phyloP scores from a whole-genome alignment of 2,888 invertebrate genomes.

The Xestoiulus laeticollis region DNA sequence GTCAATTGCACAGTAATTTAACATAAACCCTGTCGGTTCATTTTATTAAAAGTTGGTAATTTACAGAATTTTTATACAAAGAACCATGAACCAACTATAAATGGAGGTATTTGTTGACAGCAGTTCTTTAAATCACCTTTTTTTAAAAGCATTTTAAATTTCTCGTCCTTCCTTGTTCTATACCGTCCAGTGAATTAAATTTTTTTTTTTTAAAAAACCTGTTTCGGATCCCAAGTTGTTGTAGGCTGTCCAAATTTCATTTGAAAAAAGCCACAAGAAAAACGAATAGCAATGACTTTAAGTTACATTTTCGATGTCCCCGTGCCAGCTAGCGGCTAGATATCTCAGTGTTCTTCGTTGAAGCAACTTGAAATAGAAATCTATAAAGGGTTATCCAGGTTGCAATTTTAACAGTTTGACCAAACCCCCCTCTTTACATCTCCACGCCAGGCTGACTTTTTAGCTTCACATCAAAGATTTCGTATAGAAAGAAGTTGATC shows the following conservation, averaged over 20 bases:
- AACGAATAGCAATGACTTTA: background rate
- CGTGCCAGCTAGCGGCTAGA: background rate
- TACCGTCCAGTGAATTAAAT: background rate
- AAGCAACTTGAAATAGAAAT: background rate
- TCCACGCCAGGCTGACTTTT: constrained; percentile 16
- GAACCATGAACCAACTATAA: background rate
- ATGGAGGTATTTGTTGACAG: background rate
- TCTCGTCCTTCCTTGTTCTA: too few species aligned
- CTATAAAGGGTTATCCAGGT: background rate
- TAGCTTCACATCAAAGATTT: background rate
- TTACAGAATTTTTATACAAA: too few species aligned
- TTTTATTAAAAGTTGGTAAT: too few species aligned
- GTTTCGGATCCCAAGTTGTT: background rate
- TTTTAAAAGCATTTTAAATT: too few species aligned
- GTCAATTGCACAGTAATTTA: background rate
- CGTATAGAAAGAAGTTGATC: background rate
- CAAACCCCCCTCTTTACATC: background rate
- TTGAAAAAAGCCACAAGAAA: background rate
- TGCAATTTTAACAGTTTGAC: background rate
- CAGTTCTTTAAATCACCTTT: background rate
- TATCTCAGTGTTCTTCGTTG: background rate
- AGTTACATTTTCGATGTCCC: background rate
- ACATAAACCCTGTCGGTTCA: background rate
- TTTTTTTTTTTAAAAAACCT: background rate
- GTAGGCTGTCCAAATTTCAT: background rate